A percentile compares a stretch with the other conserved stretches of the same genome.
These are phyloP conservation scores for Leucophenga maculata DNA, from an alignment of 2,888 invertebrate genomes.

Conservation along the genomic window DNA sequence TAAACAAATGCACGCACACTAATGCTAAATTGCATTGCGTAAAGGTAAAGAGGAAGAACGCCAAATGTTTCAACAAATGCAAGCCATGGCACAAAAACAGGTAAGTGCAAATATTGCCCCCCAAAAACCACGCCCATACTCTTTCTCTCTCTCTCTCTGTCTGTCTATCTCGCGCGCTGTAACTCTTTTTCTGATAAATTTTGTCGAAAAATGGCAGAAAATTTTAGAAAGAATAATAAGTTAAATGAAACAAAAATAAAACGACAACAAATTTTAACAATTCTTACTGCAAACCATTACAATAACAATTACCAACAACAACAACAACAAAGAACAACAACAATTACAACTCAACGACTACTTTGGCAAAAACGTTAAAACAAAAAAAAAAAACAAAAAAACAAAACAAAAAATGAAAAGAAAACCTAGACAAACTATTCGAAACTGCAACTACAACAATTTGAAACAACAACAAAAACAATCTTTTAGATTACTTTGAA, in stretches of 20 bases:
- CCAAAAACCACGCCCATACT: not conserved
- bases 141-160: not conserved
- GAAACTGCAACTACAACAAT: constrained; percentile 29
- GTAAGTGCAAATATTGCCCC: constrained; percentile 73
- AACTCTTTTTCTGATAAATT: not conserved
- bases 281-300: constrained; percentile 34
- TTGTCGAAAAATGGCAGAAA: too few species aligned
- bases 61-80: constrained; percentile 97
- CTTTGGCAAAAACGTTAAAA: not conserved
- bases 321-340: not conserved
- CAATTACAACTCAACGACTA: not conserved
- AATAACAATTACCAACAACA: constrained; percentile 26
- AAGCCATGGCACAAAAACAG: constrained; percentile 97
- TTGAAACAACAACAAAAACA: too few species aligned
- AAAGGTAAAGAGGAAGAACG: constrained; percentile 95
- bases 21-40: not conserved
- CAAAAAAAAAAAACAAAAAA: constrained; percentile 2
- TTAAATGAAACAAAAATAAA: constrained; percentile 29
- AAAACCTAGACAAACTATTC: constrained; percentile 14
- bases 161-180: not conserved
- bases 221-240: not conserved
- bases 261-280: constrained; percentile 22
- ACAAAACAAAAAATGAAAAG: not conserved
- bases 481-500: too few species aligned
- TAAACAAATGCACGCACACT: too few species aligned